Percentiles rank a stretch among this genome's conserved stretches.
Evolutionary conservation across 1,140 invertebrate genomes (phyloP).

Genomic region (Teleogryllus occipitalis): DNA sequence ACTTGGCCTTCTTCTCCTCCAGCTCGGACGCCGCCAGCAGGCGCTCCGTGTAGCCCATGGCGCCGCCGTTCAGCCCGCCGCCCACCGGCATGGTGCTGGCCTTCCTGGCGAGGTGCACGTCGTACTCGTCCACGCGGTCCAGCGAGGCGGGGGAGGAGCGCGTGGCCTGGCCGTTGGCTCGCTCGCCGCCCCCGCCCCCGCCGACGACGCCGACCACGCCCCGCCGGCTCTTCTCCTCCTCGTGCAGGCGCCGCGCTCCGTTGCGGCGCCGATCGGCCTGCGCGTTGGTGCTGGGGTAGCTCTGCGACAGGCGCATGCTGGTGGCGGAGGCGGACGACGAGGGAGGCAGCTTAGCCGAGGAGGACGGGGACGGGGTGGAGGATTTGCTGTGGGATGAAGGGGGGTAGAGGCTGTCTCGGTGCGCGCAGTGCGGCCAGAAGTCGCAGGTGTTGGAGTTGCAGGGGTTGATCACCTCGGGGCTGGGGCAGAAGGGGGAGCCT

Average conservation of each 20-base stretch:
- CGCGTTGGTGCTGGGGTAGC: conserved; percentile 40
- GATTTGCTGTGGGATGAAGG: conserved; percentile 20
- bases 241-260: conserved; percentile 26
- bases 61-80: conserved; percentile 4
- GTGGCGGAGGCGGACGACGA: conserved; percentile 19
- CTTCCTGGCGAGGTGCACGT: not conserved
- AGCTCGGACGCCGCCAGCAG: not conserved
- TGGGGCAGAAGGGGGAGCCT: conserved; percentile 30
- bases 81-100: not conserved
- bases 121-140: conserved; percentile 30
- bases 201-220: not conserved
- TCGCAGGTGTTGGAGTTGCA: conserved; percentile 46
- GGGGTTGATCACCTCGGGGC: conserved; percentile 33
- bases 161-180: conserved; percentile 25
- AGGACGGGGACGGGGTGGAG: conserved; percentile 16
- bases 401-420: conserved; percentile 35
- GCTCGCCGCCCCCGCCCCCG: conserved; percentile 12
- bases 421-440: conserved; percentile 49
- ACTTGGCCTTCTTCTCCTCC: conserved; percentile 16
- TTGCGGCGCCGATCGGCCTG: not conserved
- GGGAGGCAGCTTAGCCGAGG: conserved; percentile 11
- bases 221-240: conserved; percentile 28
- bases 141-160: conserved; percentile 31
- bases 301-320: conserved; percentile 46
- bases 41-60: not conserved